Base-by-base conservation (phyloP, 2,113 vertebrate species). In the Vanacampus margaritifer region DNA sequence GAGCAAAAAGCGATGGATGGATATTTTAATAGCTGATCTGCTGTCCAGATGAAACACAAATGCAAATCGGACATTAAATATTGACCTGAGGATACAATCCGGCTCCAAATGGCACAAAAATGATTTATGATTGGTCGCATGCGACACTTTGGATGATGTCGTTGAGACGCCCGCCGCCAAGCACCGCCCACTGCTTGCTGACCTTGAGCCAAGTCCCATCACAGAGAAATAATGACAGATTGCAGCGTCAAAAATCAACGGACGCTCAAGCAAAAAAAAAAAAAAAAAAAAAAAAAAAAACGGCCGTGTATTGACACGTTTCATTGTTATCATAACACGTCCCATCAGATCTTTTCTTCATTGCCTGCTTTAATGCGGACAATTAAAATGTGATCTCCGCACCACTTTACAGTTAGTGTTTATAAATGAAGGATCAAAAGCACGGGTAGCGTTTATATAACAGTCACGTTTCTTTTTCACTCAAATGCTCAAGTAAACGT, bases 81-180 rank as follows among this genome's bases (percentile, higher is more conserved):
- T 80, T 84, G 68, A 81, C 45, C 69, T 62, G 61, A 39, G 50
- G 68, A 67, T 71, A 63, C 63, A 79, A 67, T 69, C 64, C 53
- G 58, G 50, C 61, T 37, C 70, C 65, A 71, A 58, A 76, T 57
- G 28, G 51, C 9, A 58, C 73, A 72, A 23, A n/a, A 81, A 75
- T 74, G 65, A 84, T 84, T 82, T 66, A 71, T 73, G 35, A 57
- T 76, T 78, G 80, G 68, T 73, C 78, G 74, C 54, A 74, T 64
- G 19, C 3, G 3, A 32, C 75, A 64, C 56, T 80, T 84, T 83
- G 74, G 64, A 76, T 77, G 60, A 71, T 75, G 28, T 39, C 12
- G 51, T 26, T 54, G 46, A 61, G 65, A 28, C 26, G 23, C 21
- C 17, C 51, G 11, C 17, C 46, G 76, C 35, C 56, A 35, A 35